A percentile compares a stretch with the other conserved stretches of the same genome.
These are phyloP conservation scores for Hydrochoerus hydrochaeris DNA, from an alignment of 2,113 vertebrate species.

Conservation along the genomic window DNA sequence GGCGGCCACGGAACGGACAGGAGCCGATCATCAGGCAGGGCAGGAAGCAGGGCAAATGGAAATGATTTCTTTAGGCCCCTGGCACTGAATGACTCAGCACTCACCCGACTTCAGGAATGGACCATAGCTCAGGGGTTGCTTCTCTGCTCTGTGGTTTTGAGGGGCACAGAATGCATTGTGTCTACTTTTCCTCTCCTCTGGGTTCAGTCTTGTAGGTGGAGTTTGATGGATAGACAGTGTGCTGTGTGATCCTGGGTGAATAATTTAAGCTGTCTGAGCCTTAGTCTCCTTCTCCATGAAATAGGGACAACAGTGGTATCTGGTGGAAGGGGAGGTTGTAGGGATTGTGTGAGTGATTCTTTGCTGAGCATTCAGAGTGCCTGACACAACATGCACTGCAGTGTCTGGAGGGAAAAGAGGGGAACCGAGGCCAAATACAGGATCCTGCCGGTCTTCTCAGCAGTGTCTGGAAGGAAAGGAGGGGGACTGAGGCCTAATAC, in stretches of 20 bases:
- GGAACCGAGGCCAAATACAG: background rate
- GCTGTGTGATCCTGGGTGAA: background rate
- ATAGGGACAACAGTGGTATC: background rate
- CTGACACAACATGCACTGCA: background rate
- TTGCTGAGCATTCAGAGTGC: background rate
- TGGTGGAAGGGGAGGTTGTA: background rate
- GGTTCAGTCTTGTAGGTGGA: background rate
- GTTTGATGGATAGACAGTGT: background rate
- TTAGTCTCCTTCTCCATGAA: constrained; percentile 7
- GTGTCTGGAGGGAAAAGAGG: no score
- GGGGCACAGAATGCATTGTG: background rate
- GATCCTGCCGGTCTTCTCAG: no score
- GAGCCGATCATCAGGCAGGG: background rate
- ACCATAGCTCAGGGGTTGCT: background rate
- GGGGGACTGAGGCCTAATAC: background rate
- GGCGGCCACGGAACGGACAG: background rate
- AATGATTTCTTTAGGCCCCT: background rate
- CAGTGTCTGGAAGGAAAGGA: background rate
- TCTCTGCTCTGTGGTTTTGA: background rate
- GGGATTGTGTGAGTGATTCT: background rate
- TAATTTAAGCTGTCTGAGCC: background rate
- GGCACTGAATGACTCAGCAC: background rate
- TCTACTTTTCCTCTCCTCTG: background rate
- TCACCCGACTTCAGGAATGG: background rate
- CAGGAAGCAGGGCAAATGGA: background rate